Evolutionary conservation across 2,113 vertebrate genomes (phyloP), one percentile per base, ranked within the genome.

Genomic region (Lasiurus cinereus): DNA sequence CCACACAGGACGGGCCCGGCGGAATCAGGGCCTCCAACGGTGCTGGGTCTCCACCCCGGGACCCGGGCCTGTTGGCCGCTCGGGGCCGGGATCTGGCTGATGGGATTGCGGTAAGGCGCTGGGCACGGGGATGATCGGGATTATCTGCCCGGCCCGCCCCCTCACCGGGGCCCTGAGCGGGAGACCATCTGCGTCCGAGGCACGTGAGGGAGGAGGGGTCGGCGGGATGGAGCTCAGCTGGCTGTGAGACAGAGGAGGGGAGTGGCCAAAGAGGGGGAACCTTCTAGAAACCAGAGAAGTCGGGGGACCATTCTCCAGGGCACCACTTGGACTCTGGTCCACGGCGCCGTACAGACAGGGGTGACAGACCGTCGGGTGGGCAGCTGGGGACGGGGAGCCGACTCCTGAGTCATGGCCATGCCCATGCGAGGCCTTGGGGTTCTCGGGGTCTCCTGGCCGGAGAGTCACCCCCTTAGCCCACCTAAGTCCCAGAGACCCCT

Each of bases 1-100:
- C 19, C 11, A 0, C 50, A 52, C 21, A 27, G 36, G 4, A 2
- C 5, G 31, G 8, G 14, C 19, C 8, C 7, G 5, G 3, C 13
- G 10, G 22, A 14, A 50, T 21, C 33, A 56, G 3, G 8, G 0
- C 33, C 43, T 5, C 21, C 11, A 3, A 16, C 76, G 46, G 39
- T 4, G 22, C 29, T 24, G 13, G 4, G 7, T 36, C 78, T 67
- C 33, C 9, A 8, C 74, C 31, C 27, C 13, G 15, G 46, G 43
- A 39, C 8, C 16, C 1, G 50, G 9, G 83, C 22, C 1, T 19
- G 14, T n/a, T 74, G 3, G 13, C n/a, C 48, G 70, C 39, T 39
- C 46, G 10, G 46, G 46, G 46, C 46, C 46, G 46, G 46, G 46
- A 10, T 10, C 46, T 33, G 11, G 69, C 54, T 29, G 46, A 36